Base-by-base conservation (phyloP, 2,113 vertebrate genomes). In the Onychostoma macrolepis region DNA sequence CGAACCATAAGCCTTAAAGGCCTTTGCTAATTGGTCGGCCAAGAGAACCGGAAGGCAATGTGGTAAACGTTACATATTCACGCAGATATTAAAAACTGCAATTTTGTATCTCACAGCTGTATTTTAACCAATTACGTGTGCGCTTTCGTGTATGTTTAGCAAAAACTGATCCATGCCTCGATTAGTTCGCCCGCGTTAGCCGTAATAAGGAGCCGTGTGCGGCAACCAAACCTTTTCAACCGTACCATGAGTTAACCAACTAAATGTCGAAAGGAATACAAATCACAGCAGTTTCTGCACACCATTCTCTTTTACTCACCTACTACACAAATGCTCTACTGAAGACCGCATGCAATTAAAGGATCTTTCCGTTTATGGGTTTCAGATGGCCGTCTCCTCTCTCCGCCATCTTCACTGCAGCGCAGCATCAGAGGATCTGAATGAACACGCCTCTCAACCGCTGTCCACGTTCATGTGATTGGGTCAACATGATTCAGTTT, bases 321-420 rank as follows among this genome's bases (percentile, higher is more conserved):
- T 76, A 69, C 4, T 81, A 61, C 43, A 61, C 30, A 81, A 43
- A 2, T 10, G 26, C 7, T 41, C n/a, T 53, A 9, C 10, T 26
- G 45, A 36, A 63, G 6, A 53, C 86, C 30, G 50, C 26, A 69
- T 33, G 8, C 11, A 69, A 63, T 80, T 15, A 71, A n/a, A 45
- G 11, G 50, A 11, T n/a, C 83, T 84, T 43, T 79, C 36, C 7
- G 21, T 36, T 21, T 17, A 75, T 69, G 50, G 4, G 48, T 11
- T 63, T 69, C 56, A 76, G 69, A 69, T 48, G 24, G 30, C 74
- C 87, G 36, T 78, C 75, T 83, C 76, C 76, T 84, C 33, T 75
- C 76, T 67, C 87, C 89, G 89, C 89, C 89, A 89, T 90, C 80
- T 88, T 90, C 75, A 56, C 30, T 74, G 69, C 82, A 84, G 28